Conservation (phyloP, 2,888 invertebrate species). For the Drosophila nr. fundita region DNA sequence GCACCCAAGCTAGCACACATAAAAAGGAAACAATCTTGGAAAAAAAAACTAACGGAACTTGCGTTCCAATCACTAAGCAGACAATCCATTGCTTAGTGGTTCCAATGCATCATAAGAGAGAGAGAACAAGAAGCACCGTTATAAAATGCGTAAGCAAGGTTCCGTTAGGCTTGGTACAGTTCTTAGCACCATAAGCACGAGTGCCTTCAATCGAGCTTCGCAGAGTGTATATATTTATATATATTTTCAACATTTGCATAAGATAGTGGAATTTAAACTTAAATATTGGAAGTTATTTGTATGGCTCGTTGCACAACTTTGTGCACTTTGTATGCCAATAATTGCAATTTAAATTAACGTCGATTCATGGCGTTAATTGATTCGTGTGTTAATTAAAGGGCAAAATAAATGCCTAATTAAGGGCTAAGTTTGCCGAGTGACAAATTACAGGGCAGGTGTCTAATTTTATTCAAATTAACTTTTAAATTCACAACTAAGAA, state of each 20-base stretch:
- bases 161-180: too few relatives aligned
- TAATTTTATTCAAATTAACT: not conserved
- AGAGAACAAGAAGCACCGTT: too few relatives aligned
- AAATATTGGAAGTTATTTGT: constrained; percentile 16
- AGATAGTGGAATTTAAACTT: constrained; percentile 48
- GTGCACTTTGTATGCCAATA: constrained; percentile 31
- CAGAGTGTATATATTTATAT: not conserved
- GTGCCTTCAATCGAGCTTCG: not conserved
- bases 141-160: too few relatives aligned
- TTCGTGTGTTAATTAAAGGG: constrained; percentile 5
- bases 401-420: not conserved
- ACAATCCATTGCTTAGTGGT: too few relatives aligned
- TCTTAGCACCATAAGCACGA: not conserved
- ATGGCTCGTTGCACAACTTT: not conserved
- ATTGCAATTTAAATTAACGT: constrained; percentile 6
- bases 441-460: constrained; percentile 18
- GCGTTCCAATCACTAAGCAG: too few relatives aligned
- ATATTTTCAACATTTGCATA: constrained; percentile 33
- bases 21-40: too few relatives aligned
- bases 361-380: constrained; percentile 7
- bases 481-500: constrained; percentile 1
- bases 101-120: too few relatives aligned
- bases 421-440: not conserved
- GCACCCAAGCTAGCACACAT: too few relatives aligned
- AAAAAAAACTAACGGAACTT: too few relatives aligned